phyloP scores from a whole-genome alignment of 1,140 invertebrate species.

The Palaemon carinicauda region DNA sequence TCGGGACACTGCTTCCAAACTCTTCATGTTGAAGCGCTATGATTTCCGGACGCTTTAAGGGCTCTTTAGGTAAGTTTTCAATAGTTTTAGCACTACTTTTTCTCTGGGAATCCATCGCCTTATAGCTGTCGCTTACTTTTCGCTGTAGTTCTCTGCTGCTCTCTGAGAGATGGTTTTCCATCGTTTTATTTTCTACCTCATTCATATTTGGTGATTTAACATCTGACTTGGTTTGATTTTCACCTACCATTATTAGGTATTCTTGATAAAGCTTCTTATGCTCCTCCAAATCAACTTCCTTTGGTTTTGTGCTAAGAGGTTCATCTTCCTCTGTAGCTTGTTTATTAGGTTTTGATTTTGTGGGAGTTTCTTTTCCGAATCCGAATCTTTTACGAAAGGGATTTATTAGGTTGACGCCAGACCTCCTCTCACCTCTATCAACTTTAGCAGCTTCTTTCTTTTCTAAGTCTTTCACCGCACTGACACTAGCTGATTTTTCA shows the following conservation, averaged over 20 bases:
- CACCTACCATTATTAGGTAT: not conserved
- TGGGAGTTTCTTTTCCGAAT: too few species aligned
- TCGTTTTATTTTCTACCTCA: not conserved
- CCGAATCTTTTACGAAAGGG: too few species aligned
- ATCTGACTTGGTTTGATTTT: not conserved
- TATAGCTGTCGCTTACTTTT: not conserved
- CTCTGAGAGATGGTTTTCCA: not conserved
- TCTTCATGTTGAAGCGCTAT: constrained; percentile 39
- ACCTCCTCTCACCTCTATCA: too few species aligned
- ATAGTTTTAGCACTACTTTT: not conserved
- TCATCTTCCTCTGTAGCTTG: not conserved
- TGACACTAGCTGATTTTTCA: too few species aligned
- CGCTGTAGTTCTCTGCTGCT: not conserved
- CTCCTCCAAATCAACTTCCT: not conserved
- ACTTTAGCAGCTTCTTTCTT: too few species aligned
- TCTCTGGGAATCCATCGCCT: not conserved
- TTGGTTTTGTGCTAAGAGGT: not conserved
- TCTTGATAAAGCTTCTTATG: constrained; percentile 10
- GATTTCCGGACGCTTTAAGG: constrained; percentile 38
- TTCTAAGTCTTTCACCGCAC: too few species aligned
- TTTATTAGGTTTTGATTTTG: not conserved
- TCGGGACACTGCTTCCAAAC: not conserved
- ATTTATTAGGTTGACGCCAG: too few species aligned
- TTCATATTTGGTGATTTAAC: not conserved
- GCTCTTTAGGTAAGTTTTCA: not conserved